These are phyloP conservation scores for Philantomba maxwellii DNA, from an alignment of 2,113 vertebrate species.

Conservation along the genomic window DNA sequence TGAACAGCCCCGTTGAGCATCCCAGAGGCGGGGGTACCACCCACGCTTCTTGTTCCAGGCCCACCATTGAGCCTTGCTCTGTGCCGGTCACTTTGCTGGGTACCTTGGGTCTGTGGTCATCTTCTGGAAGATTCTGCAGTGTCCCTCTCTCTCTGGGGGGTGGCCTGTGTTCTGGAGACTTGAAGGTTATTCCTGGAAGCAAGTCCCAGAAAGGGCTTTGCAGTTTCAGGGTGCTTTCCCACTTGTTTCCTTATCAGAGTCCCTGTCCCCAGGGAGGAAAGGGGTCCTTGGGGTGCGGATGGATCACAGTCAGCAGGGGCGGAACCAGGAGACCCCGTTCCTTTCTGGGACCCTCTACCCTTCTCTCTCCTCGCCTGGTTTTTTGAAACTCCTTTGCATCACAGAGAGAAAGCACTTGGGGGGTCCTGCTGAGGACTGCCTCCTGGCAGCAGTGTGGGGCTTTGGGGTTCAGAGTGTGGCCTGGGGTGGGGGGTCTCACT, in stretches of 20 bases:
- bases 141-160: not conserved
- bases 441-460: not conserved
- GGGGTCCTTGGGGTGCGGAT: not conserved
- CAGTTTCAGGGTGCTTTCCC: not conserved
- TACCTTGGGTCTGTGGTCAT: not conserved
- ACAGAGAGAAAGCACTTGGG: not conserved
- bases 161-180: not conserved
- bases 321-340: not conserved
- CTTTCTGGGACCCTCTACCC: not conserved
- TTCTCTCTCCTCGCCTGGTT: not conserved
- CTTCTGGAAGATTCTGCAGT: not conserved
- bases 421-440: not conserved
- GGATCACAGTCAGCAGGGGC: not conserved
- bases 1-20: rapidly evolving
- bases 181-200: not conserved
- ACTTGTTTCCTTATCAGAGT: too few relatives aligned
- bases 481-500: not conserved
- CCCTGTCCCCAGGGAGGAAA: rapidly evolving
- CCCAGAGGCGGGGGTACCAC: rapidly evolving
- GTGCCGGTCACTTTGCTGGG: not conserved
- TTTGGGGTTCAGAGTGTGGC: not conserved
- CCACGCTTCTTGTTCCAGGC: not conserved
- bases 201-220: not conserved
- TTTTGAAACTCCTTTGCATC: too few relatives aligned
- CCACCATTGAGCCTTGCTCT: not conserved